phyloP scores from a whole-genome alignment of 2,888 invertebrate species.

The Dermolepida albohirtum region DNA sequence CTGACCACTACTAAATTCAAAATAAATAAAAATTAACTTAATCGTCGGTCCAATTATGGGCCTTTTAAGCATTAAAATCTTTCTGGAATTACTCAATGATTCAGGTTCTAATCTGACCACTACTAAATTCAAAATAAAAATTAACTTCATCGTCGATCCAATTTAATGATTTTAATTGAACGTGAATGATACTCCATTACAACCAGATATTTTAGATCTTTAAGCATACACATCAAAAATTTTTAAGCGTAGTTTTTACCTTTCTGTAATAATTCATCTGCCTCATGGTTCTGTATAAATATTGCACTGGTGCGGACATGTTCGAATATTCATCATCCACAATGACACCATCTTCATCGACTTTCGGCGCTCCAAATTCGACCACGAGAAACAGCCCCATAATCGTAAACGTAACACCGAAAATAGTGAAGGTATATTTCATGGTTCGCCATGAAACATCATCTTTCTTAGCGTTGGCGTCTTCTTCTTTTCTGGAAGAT shows the following conservation, averaged over 20 bases:
- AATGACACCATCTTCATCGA: slow-evolving; percentile 77
- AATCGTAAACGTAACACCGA: slow-evolving; percentile 73
- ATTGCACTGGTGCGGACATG: slow-evolving; percentile 76
- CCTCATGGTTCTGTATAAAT: slow-evolving; percentile 73
- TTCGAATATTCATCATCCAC: slow-evolving; percentile 82
- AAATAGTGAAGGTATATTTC: slow-evolving; percentile 62
- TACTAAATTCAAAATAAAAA: no score
- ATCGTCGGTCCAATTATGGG: no score
- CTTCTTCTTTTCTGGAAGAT: slow-evolving; percentile 13
- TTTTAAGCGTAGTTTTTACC: slow-evolving; percentile 48
- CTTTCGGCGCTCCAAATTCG: slow-evolving; percentile 79
- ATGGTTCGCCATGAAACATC: slow-evolving; percentile 60
- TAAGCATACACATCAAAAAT: no score
- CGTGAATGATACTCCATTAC: no score
- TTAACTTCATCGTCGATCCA: no score
- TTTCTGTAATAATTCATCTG: slow-evolving; percentile 61
- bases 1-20: no score
- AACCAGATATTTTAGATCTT: no score
- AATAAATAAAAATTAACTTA: no score
- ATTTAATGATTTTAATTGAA: no score
- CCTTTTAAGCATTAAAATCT: no score
- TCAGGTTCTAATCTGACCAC: no score
- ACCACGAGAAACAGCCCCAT: slow-evolving; percentile 73
- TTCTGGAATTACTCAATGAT: no score
- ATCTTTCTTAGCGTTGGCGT: slow-evolving; percentile 2